Percentiles rank a stretch among this genome's conserved stretches.
Evolutionary conservation across 2,888 invertebrate genomes (phyloP).

Genomic region (Ethmia dodecea): DNA sequence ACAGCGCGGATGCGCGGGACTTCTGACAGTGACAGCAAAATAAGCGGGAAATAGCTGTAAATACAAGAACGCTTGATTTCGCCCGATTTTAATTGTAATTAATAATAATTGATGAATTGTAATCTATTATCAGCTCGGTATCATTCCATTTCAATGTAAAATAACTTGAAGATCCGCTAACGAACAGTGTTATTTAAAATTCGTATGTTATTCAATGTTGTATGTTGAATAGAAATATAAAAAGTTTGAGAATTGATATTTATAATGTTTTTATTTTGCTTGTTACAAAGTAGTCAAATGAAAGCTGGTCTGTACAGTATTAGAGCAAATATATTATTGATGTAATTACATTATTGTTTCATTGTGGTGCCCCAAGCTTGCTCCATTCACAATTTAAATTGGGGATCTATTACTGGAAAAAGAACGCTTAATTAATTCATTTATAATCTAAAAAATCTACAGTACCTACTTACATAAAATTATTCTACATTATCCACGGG

Average conservation of each 20-base stretch:
- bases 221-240: slow-evolving; percentile 69
- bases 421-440: no score
- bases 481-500: no score
- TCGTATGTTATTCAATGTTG: slow-evolving; percentile 66
- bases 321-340: slow-evolving; percentile 65
- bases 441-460: no score
- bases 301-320: slow-evolving; percentile 60
- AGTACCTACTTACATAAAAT: no score
- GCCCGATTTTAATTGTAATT: slow-evolving; percentile 26
- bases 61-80: slow-evolving; percentile 39
- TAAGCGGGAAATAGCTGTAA: slow-evolving; percentile 38
- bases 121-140: slow-evolving; percentile 63
- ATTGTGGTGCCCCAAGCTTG: no score
- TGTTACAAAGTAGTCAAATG: slow-evolving; percentile 43
- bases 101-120: slow-evolving; percentile 26
- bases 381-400: no score
- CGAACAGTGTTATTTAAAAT: slow-evolving; percentile 45
- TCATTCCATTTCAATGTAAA: slow-evolving; percentile 56
- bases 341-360: slow-evolving; percentile 45
- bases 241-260: slow-evolving; percentile 51
- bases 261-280: slow-evolving; percentile 47
- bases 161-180: slow-evolving; percentile 48
- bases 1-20: slow-evolving; percentile 9
- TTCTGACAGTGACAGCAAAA: slow-evolving; percentile 5
- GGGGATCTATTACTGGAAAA: no score